These are phyloP conservation scores for Conus ventricosus DNA, from an alignment of 1,140 invertebrate genomes.

Conservation along the genomic window DNA sequence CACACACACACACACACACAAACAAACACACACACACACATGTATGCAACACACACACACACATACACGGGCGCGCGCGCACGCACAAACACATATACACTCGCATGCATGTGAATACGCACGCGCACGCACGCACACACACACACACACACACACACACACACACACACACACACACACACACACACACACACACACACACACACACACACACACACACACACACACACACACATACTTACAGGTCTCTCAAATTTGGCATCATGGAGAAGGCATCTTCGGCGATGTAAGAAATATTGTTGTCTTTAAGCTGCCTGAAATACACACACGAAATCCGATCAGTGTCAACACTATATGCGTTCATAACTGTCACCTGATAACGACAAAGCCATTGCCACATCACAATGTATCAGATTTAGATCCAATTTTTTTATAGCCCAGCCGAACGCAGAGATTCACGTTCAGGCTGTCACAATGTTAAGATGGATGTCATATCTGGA, in stretches of 20 bases:
- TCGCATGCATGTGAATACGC: not conserved
- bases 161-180: not conserved
- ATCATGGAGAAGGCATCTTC: slow-evolving; percentile 29
- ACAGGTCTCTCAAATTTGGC: slow-evolving; percentile 24
- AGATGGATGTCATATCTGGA: no score
- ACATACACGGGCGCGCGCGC: not conserved
- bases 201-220: not conserved
- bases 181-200: not conserved
- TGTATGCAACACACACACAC: no score
- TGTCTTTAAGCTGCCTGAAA: slow-evolving; percentile 14
- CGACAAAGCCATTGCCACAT: no score
- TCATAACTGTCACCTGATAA: no score
- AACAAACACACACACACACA: no score
- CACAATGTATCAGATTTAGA: no score
- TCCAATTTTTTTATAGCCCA: no score
- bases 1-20: no score
- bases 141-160: not conserved
- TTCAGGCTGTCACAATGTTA: no score
- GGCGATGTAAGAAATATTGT: slow-evolving; percentile 17
- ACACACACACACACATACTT: not conserved
- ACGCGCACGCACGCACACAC: not conserved
- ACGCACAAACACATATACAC: not conserved
- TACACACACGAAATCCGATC: no score
- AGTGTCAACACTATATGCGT: no score
- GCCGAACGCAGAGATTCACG: no score